A percentile compares a stretch with the other conserved stretches of the same genome.
phyloP scores from a whole-genome alignment of 1,140 invertebrate species.

The Platyscapa corneri region DNA sequence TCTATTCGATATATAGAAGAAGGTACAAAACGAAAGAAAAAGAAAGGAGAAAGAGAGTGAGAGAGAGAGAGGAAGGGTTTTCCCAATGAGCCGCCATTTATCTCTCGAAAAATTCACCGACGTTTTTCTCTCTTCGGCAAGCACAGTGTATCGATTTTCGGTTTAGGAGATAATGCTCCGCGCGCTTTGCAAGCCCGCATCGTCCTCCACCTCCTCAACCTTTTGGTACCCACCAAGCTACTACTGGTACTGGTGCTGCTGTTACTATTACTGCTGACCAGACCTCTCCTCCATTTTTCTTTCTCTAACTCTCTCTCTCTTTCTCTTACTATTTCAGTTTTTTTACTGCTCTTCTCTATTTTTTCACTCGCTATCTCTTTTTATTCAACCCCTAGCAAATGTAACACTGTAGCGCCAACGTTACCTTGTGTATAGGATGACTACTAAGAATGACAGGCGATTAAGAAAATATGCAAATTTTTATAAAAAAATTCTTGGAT shows the following conservation, averaged over 20 bases:
- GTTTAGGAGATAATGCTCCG: constrained; percentile 62
- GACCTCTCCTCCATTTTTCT: neutral
- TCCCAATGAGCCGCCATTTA: constrained; percentile 65
- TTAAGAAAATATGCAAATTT: constrained; percentile 6
- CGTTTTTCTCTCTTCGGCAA: constrained; percentile 59
- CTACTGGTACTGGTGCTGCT: neutral
- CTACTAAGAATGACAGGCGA: constrained; percentile 36
- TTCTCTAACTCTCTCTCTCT: neutral
- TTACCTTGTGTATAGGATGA: neutral
- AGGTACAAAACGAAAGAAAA: constrained; percentile 31
- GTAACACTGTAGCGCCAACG: constrained; percentile 45
- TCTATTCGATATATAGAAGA: constrained; percentile 39
- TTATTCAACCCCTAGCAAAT: constrained; percentile 24
- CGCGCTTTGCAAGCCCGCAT: constrained; percentile 54
- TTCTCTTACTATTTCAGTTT: constrained; percentile 9
- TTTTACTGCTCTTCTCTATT: neutral
- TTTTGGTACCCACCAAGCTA: neutral
- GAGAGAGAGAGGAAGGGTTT: constrained; percentile 57
- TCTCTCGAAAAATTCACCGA: constrained; percentile 65
- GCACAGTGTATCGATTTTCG: constrained; percentile 65
- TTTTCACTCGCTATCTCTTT: neutral
- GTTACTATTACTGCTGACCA: constrained; percentile 24
- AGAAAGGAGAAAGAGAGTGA: constrained; percentile 43
- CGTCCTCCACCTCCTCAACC: constrained; percentile 17
- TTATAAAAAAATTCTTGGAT: neutral